A percentile compares a stretch with the other conserved stretches of the same genome.
These are phyloP conservation scores for Sylvia atricapilla DNA, from an alignment of 2,113 vertebrate genomes.

Conservation along the genomic window DNA sequence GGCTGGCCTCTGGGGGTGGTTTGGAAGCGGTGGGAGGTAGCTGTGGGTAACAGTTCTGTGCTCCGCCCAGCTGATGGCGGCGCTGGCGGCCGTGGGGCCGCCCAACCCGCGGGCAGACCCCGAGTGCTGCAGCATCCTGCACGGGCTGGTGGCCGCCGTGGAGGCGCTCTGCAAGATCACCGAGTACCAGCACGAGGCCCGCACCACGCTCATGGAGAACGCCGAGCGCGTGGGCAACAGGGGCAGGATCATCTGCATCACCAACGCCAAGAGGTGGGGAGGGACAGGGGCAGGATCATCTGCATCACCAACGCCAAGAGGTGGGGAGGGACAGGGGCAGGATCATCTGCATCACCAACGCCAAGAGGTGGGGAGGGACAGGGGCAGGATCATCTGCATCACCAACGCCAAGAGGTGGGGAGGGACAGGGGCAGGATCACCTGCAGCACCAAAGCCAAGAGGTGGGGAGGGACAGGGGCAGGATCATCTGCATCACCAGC, in stretches of 20 bases:
- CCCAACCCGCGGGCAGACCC: slow-evolving; percentile 94
- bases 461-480: too few species aligned
- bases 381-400: too few species aligned
- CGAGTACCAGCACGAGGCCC: slow-evolving; percentile 90
- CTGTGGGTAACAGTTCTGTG: background rate
- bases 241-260: slow-evolving; percentile 94
- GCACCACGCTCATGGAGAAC: slow-evolving; percentile 88
- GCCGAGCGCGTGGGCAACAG: slow-evolving; percentile 92
- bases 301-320: too few species aligned
- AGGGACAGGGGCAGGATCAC: too few species aligned
- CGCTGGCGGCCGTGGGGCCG: slow-evolving; percentile 90
- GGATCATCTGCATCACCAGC: too few species aligned
- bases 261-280: slow-evolving; percentile 87
- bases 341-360: too few species aligned
- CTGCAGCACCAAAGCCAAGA: too few species aligned
- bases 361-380: too few species aligned
- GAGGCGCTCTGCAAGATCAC: slow-evolving; percentile 95
- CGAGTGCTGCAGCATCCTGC: slow-evolving; percentile 95
- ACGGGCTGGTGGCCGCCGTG: slow-evolving; percentile 91
- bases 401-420: too few species aligned
- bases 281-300: too few species aligned
- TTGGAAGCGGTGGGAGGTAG: background rate
- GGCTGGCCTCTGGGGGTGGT: rapidly evolving
- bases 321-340: too few species aligned
- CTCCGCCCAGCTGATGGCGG: slow-evolving; percentile 85